A percentile compares a stretch with the other conserved stretches of the same genome.
phyloP scores from a whole-genome alignment of 2,888 invertebrate genomes.

The Blastobasis adustella region DNA sequence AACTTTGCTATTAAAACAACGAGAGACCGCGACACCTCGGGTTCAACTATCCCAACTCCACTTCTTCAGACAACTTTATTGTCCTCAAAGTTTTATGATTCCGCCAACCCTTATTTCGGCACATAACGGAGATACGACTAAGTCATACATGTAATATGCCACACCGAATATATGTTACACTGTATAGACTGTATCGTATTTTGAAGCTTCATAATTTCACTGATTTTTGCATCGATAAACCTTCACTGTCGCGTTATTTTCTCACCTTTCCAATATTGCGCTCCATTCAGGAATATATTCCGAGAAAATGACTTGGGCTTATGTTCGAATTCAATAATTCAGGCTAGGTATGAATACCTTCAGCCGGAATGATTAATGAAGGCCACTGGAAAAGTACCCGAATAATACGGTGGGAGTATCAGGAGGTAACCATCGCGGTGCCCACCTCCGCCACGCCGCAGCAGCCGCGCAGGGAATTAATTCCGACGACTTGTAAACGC shows the following conservation, averaged over 20 bases:
- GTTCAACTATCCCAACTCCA: constrained; percentile 52
- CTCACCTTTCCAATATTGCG: neutral
- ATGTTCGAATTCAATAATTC: constrained; percentile 10
- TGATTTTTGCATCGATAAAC: neutral
- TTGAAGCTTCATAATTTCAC: neutral
- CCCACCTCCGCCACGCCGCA: neutral
- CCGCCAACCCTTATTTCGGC: constrained; percentile 35
- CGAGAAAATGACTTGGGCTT: constrained; percentile 3
- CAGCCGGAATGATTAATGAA: constrained; percentile 10
- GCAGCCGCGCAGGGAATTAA: constrained; percentile 24
- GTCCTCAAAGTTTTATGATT: constrained; percentile 52
- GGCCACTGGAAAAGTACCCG: neutral
- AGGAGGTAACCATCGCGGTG: too few species aligned
- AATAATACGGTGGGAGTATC: too few species aligned
- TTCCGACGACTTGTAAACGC: constrained; percentile 52
- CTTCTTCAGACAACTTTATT: constrained; percentile 49
- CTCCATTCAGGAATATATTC: neutral
- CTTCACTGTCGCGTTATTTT: neutral
- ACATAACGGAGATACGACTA: constrained; percentile 7
- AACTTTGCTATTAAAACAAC: constrained; percentile 39
- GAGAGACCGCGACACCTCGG: constrained; percentile 44
- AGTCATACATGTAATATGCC: too few species aligned
- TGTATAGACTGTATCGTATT: too few species aligned
- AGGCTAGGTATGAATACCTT: constrained; percentile 5
- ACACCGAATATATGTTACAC: too few species aligned